Evolutionary conservation across 2,797 vertebrate species (phyloP).

Genomic region (Prionace glauca): DNA sequence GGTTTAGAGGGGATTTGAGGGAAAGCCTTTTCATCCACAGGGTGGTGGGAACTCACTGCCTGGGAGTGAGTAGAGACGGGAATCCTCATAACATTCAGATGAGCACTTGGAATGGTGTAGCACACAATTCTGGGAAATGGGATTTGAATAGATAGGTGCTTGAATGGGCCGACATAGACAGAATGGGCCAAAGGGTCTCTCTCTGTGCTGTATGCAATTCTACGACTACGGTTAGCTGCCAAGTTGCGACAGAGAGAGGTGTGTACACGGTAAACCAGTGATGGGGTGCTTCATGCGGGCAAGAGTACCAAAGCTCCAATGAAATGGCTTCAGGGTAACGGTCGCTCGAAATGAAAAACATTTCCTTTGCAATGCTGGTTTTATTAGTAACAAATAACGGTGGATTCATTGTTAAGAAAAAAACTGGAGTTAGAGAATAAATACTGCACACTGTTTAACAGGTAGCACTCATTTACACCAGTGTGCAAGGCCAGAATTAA

Average conservation of each 20-base stretch:
- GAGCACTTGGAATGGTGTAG: no score
- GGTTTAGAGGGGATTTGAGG: no score
- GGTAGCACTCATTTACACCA: slow-evolving; percentile 33
- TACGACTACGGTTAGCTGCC: no score
- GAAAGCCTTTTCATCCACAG: no score
- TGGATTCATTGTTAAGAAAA: slow-evolving; percentile 33
- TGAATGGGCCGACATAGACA: no score
- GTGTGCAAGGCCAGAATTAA: slow-evolving; percentile 30
- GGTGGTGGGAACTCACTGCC: no score
- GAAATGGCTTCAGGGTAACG: neutral
- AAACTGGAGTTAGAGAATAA: slow-evolving; percentile 30
- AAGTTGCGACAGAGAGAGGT: neutral
- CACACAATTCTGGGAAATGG: no score
- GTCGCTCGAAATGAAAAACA: slow-evolving; percentile 27
- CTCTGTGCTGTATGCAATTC: no score
- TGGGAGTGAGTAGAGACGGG: no score
- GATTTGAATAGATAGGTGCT: no score
- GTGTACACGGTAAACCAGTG: neutral
- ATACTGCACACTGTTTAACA: slow-evolving; percentile 37
- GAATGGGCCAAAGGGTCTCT: no score
- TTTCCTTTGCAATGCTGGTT: slow-evolving; percentile 32
- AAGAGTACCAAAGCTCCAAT: neutral
- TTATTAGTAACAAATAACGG: slow-evolving; percentile 38
- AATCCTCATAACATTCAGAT: no score
- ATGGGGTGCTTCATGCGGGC: neutral